Base-by-base conservation (phyloP, 2,113 vertebrate species). In the Brachyhypopomus gauderio region DNA sequence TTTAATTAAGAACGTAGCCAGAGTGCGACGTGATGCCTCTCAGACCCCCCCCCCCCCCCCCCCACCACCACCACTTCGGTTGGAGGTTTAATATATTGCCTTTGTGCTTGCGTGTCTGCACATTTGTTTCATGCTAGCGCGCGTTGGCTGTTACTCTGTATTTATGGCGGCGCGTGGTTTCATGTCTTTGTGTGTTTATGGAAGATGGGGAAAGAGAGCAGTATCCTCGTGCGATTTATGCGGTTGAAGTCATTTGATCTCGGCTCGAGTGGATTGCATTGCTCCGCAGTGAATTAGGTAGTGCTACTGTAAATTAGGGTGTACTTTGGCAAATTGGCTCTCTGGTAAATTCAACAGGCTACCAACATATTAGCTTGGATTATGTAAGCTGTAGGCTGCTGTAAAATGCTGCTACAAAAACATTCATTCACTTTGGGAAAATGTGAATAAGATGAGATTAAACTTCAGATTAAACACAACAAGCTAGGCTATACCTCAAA, bases 241-340 rank as follows among this genome's bases (percentile, higher is more conserved):
- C 80, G 84, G 82, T 78, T 75, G 0, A 74, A 85, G 90, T 87
- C 86, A 89, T 91, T 88, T 87, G 88, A 88, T 91, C 87, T 88
- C 88, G 89, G 88, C 89, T 89, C 86, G 88, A 90, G 87, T 83
- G 89, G 91, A 92, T 91, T 92, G 89, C 79, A 90, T 82, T 55
- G 85, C 4, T 85, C 83, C 77, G 74, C 88, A 76, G 87, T 90
- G 88, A 90, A 92, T 91, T 90, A 90, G 87, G 63, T 55, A 83
- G 84, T 6, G 81, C 85, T 83, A 77, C 88, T 66, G 86, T 91
- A 89, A 89, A 92, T 92, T 91, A 92, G 88, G 45, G 45, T 52
- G 45, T 52, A 52, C 45, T 52, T 14, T 52, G 45, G 45, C 45
- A 52, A 52, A 52, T 59, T 23, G 85, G 80, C 81, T 81, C 69